Evolutionary conservation across 2,888 invertebrate genomes (phyloP), one percentile per base, ranked within the genome.

Genomic region (Brachylomia viminalis): DNA sequence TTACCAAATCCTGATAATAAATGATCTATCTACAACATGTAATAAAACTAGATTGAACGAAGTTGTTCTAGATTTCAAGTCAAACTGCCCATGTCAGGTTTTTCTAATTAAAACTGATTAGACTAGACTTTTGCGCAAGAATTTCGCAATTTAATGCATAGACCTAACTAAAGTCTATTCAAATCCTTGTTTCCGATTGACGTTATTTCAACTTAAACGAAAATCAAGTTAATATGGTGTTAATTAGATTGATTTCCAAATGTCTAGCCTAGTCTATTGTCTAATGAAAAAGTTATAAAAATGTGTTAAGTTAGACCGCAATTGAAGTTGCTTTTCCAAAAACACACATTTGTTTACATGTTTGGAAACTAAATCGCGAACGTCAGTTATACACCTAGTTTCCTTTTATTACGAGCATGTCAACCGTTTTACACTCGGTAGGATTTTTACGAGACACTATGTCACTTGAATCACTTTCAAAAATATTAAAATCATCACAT

Each of bases 61-160:
- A 54, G 59, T 65, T 72, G 52, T 47, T 62, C 72, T 65, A 65
- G 20, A 72, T 77, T 77, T 64, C 33, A 59, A 58, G 27, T 0
- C 27, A 64, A 45, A 27, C 71, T 56, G 23, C n/a, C 66, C 42
- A 45, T 62, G 23, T 67, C 47, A 8, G 67, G 62, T 52, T 58
- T 56, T 42, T 64, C 56, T 75, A 64, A 80, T 80, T 74, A 74
- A 70, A 52, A 75, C 33, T 52, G 49, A 49, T 54, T 47, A 45
- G n/a, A n/a, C 6, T 62, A 42, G 66, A 59, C 17, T 58, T 30
- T 23, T 8, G 59, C 15, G 30, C n/a, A 38, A 74, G 20, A 8
- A 20, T 74, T 74, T 56, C 11, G 42, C 17, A 74, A 74, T n/a
- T 2, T 6, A 54, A 5, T 59, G 52, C 17, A 7, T n/a, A 62